Evolutionary conservation across 2,113 vertebrate genomes (phyloP), one percentile per base, ranked within the genome.

Genomic region (Trachemys scripta): DNA sequence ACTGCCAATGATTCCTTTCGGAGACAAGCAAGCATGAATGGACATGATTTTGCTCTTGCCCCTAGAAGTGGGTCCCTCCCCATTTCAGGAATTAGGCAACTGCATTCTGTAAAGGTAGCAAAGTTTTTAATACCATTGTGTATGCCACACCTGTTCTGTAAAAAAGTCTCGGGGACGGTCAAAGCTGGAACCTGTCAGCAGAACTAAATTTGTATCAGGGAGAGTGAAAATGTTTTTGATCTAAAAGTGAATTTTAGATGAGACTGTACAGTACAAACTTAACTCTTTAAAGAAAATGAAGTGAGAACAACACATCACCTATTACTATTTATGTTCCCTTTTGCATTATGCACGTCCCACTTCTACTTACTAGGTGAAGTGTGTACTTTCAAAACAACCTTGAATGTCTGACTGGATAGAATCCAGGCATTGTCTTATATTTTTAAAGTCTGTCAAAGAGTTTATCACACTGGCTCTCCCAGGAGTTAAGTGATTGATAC

Each of bases 331-430:
- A 86, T 1, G 0, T 72, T 82, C 3, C 38, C 3, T 47, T 92
- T 62, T 82, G 50, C 83, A 88, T 84, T 82, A 56, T 65, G 88
- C 10, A 88, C 51, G 78, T 90, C 24, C 20, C 12, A 84, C 95
- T 92, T 47, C 75, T 92, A 90, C 65, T 91, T 87, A 90, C 82
- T 27, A 86, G 81, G 92, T 93, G 54, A 95, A 95, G 78, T 92
- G 88, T 12, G 19, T 85, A 89, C 42, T 47, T 84, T 94, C 53
- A 82, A 85, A 72, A 76, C 29, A 94, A 84, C 56, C 38, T 86
- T 86, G 49, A 31, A 84, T 90, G 27, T 87, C 6, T 80, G 24
- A 96, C 27, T 50, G 80, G 92, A 94, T 6, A 95, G 94, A 95
- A 93, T 10, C 27, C 31, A 14, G 53, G 16, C 49, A 49, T 82